These are phyloP conservation scores for Mustelus asterias DNA, from an alignment of 2,113 vertebrate genomes.

Conservation along the genomic window DNA sequence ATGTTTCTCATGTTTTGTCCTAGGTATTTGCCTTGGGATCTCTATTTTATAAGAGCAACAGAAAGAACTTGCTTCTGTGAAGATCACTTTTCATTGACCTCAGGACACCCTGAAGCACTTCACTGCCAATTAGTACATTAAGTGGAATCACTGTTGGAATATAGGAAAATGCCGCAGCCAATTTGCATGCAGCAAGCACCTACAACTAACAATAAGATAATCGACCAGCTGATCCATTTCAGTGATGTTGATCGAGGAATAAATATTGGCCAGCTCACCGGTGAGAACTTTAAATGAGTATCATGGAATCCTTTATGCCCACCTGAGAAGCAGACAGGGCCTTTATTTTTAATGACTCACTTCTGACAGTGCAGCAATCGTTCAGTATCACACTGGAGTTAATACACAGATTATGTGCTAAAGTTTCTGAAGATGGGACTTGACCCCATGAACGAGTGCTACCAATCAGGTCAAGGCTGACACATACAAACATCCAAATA, in stretches of 20 bases:
- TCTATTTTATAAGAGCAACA: neutral
- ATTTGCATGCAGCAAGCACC: neutral
- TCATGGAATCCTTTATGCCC: neutral
- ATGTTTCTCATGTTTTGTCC: neutral
- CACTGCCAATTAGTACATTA: neutral
- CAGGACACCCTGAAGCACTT: neutral
- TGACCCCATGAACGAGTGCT: neutral
- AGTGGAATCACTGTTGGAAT: neutral
- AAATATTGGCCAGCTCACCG: neutral
- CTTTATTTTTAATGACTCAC: neutral
- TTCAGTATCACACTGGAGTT: neutral
- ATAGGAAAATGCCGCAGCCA: neutral
- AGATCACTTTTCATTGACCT: neutral
- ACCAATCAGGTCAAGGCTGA: neutral
- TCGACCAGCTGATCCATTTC: too few relatives aligned
- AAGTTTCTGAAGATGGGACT: neutral
- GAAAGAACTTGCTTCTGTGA: neutral
- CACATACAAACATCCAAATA: too few relatives aligned
- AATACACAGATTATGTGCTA: neutral
- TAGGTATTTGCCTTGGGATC: neutral
- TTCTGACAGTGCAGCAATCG: neutral
- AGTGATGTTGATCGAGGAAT: neutral
- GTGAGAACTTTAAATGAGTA: neutral
- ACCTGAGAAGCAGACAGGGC: neutral
- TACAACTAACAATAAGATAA: neutral